These are phyloP conservation scores for Luidia sarsii DNA, from an alignment of 53 echinoderm and acorn worm genomes.

Conservation along the genomic window DNA sequence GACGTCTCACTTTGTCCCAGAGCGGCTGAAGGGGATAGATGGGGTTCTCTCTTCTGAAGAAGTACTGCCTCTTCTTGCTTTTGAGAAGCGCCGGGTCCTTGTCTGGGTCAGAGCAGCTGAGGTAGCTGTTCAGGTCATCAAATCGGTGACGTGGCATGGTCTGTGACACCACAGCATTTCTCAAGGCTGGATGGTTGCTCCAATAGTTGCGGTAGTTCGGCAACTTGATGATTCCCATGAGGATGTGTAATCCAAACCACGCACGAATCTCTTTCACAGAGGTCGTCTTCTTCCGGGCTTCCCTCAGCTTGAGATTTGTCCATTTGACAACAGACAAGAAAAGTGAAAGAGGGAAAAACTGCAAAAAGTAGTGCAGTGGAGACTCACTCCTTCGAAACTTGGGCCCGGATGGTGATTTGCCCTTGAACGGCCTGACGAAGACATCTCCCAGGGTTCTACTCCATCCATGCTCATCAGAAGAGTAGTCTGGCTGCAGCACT, in stretches of 20 bases:
- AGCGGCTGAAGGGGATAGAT: too few species aligned
- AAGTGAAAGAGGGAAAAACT: background rate
- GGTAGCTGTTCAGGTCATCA: background rate
- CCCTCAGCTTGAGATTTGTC: too few species aligned
- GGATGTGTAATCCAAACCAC: background rate
- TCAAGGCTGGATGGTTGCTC: constrained; percentile 16
- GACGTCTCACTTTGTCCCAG: constrained; percentile 24
- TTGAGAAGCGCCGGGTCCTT: background rate
- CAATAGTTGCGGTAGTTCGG: constrained; percentile 28
- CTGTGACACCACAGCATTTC: background rate
- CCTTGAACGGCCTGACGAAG: background rate
- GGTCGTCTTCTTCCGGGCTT: too few species aligned
- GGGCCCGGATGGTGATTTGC: background rate
- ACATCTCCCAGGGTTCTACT: too few species aligned
- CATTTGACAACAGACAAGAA: background rate
- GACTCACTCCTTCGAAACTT: too few species aligned
- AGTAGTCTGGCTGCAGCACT: background rate
- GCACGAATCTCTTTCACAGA: background rate
- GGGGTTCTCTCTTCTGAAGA: too few species aligned
- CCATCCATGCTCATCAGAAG: background rate
- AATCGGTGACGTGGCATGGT: constrained; percentile 43
- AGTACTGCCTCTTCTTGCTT: background rate
- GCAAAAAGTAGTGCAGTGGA: too few species aligned
- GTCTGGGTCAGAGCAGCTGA: constrained; percentile 15
- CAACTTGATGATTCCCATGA: too few species aligned